phyloP scores from a whole-genome alignment of 2,888 invertebrate species.

The Volucella bombylans region DNA sequence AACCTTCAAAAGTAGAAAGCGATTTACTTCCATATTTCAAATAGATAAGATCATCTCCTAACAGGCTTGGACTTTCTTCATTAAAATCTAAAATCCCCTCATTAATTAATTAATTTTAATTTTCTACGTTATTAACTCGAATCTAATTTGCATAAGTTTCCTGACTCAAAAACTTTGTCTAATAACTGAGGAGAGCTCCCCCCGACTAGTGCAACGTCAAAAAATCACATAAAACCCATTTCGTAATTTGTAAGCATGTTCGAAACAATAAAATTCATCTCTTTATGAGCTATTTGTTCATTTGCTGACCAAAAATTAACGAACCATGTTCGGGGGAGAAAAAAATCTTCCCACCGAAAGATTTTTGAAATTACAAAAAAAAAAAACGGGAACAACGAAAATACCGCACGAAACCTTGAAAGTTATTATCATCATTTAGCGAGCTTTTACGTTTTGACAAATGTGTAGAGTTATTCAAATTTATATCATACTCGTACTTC shows the following conservation, averaged over 20 bases:
- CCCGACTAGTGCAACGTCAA: slow-evolving; percentile 49
- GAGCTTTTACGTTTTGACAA: slow-evolving; percentile 63
- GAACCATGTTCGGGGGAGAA: slow-evolving; percentile 56
- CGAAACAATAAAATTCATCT: slow-evolving; percentile 55
- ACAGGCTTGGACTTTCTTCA: slow-evolving; percentile 3
- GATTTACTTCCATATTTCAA: neutral
- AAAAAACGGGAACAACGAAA: slow-evolving; percentile 26
- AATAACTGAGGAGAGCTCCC: slow-evolving; percentile 15
- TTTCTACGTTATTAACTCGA: slow-evolving; percentile 54
- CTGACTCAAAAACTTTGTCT: neutral
- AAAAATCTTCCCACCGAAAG: slow-evolving; percentile 32
- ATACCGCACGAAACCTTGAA: slow-evolving; percentile 50
- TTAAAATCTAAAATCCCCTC: slow-evolving; percentile 13
- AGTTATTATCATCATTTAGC: slow-evolving; percentile 66
- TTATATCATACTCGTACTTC: slow-evolving; percentile 27
- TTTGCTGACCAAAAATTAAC: slow-evolving; percentile 60
- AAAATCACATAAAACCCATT: slow-evolving; percentile 69
- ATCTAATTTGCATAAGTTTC: slow-evolving; percentile 58
- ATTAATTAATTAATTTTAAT: slow-evolving; percentile 50
- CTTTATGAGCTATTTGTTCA: slow-evolving; percentile 31
- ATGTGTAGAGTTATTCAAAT: slow-evolving; percentile 64
- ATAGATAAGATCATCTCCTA: slow-evolving; percentile 19
- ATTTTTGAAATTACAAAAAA: slow-evolving; percentile 8
- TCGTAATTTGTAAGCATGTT: slow-evolving; percentile 62
- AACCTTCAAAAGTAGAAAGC: too few species aligned